Base-by-base conservation (phyloP, 1,140 invertebrate species). In the Polypedilum pembai region DNA sequence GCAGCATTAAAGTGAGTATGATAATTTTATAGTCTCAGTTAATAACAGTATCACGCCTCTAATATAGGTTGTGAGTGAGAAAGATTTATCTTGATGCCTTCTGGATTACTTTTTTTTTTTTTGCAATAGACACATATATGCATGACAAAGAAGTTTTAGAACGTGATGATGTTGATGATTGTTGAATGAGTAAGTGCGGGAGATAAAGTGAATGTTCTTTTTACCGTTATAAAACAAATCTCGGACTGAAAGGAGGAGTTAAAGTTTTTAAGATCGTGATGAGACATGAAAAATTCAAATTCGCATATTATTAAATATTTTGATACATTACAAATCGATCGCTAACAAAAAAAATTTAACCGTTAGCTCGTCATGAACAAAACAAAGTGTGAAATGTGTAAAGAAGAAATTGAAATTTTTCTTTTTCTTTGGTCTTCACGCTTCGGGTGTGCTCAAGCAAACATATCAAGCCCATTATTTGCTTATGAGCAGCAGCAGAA, bases 141-240 rank as follows among this genome's bases (percentile, higher is more conserved):
- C 12, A 56, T 56, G 10, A n/a, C n/a, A 56, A 12, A n/a, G 12
- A 56, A 56, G 12, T 15, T 45, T 45, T 45, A 45, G 15, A 45
- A 56, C 45, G n/a, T 56, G 45, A 56, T 56, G 45, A 56, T 56
- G 45, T n/a, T 56, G 45, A 56, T n/a, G 45, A 56, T 56, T n/a
- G 3, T 56, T 33, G 5, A 33, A 5, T 33, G 24, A 56, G 45
- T 4, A n/a, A 56, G 45, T n/a, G 45, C 4, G 45, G 12, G n/a
- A 56, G n/a, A 56, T 56, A 56, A n/a, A 56, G 45, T 56, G 45
- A 56, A 56, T n/a, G 45, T 56, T n/a, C 45, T n/a, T n/a, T n/a
- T 56, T 56, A 56, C 45, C 45, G 45, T 56, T 56, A 56, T 56
- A 56, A 56, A n/a, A 12, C 12, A 33, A 56, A 56, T 56, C 45